Conservation (phyloP, 2,797 vertebrate genomes). For the Amazona ochrocephala region DNA sequence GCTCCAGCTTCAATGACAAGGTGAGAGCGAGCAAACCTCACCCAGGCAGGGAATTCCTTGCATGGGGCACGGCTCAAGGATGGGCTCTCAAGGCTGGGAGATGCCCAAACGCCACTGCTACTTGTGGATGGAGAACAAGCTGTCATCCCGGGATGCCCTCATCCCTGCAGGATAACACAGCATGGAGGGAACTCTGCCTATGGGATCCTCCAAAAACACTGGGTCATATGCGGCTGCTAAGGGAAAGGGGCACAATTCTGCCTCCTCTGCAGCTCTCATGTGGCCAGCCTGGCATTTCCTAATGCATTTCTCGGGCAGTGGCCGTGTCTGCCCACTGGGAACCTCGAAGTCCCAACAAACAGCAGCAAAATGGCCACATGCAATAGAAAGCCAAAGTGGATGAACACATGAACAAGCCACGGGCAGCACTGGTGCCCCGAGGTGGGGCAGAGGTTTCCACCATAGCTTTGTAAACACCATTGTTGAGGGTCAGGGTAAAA, state of each 20-base stretch:
- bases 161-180: not conserved
- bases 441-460: not conserved
- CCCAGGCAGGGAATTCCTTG: not conserved
- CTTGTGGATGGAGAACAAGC: not conserved
- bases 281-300: not conserved
- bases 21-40: not conserved
- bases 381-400: not conserved
- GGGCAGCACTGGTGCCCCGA: not conserved
- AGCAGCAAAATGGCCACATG: not conserved
- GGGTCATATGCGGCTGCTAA: accelerated
- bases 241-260: not conserved
- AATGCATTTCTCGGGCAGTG: not conserved
- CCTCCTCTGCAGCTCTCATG: not conserved
- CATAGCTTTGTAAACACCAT: not conserved
- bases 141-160: not conserved
- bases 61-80: accelerated
- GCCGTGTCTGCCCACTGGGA: accelerated
- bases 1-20: not conserved
- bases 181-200: not conserved
- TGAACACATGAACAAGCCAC: not conserved
- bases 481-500: not conserved
- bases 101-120: accelerated
- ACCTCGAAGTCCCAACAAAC: not conserved
- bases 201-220: not conserved
- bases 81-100: not conserved